Percentiles rank a stretch among this genome's conserved stretches.
Evolutionary conservation across 2,797 vertebrate species (phyloP).

Genomic region (Linurgus olivaceus): DNA sequence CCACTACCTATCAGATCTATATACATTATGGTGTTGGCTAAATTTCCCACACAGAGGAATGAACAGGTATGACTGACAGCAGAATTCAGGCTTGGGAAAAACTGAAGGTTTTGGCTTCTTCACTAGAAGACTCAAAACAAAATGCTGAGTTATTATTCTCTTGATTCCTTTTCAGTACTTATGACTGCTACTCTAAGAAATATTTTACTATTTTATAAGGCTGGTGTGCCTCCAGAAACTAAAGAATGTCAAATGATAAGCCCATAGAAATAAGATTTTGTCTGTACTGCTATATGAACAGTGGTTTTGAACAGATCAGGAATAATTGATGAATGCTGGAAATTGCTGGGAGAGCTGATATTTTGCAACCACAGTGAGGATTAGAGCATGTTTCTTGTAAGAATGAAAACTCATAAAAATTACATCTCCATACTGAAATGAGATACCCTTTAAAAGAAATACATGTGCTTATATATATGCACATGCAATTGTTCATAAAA

Average conservation of each 20-base stretch:
- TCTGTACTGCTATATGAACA: neutral
- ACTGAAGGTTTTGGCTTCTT: neutral
- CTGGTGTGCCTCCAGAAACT: neutral
- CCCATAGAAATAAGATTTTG: neutral
- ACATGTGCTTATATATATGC: neutral
- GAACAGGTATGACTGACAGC: neutral
- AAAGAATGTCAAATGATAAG: neutral
- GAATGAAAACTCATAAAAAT: neutral
- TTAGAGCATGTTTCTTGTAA: neutral
- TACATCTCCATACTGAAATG: neutral
- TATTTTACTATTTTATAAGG: neutral
- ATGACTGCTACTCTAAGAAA: neutral
- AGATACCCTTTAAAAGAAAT: neutral
- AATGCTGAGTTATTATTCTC: neutral
- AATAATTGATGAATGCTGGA: slow-evolving; percentile 14
- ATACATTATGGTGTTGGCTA: neutral
- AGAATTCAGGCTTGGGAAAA: neutral
- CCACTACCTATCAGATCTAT: neutral
- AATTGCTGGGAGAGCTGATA: neutral
- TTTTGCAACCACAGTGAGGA: neutral
- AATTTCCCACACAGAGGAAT: neutral
- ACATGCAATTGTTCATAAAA: neutral
- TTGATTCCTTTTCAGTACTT: neutral
- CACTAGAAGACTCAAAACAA: neutral
- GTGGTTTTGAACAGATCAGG: neutral